These are phyloP conservation scores for Aporophyla lueneburgensis DNA, from an alignment of 2,888 invertebrate species.

Conservation along the genomic window DNA sequence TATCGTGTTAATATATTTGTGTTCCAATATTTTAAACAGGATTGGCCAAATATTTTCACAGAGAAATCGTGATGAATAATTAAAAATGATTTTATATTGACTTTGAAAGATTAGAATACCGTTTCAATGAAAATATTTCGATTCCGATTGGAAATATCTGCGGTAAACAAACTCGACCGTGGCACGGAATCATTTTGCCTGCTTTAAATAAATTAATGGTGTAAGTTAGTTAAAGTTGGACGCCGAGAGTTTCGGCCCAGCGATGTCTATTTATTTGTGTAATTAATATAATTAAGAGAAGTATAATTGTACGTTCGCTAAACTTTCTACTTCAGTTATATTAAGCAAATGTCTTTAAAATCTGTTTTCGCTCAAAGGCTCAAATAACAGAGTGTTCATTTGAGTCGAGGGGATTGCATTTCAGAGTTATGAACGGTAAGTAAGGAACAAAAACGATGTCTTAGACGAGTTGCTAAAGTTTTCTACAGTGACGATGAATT, in stretches of 20 bases:
- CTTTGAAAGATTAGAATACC: conserved; percentile 32
- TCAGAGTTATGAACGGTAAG: conserved; percentile 2
- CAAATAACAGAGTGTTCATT: conserved; percentile 38
- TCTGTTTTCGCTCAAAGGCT: conserved; percentile 47
- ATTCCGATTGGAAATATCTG: conserved; percentile 64
- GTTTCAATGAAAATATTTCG: conserved; percentile 52
- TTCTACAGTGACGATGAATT: neutral
- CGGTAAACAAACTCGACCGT: conserved; percentile 73
- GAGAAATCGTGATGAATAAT: conserved; percentile 40
- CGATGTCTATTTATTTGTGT: conserved; percentile 54
- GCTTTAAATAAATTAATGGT: conserved; percentile 75
- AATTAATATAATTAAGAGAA: conserved; percentile 62
- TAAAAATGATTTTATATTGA: conserved; percentile 33
- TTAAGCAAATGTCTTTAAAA: conserved; percentile 54
- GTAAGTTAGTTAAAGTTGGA: conserved; percentile 72
- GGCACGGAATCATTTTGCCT: conserved; percentile 72
- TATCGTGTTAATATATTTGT: conserved; percentile 26
- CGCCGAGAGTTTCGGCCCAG: conserved; percentile 61
- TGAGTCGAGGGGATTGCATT: conserved; percentile 41
- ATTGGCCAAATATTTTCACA: conserved; percentile 30
- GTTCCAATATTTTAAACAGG: conserved; percentile 29
- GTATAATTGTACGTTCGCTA: conserved; percentile 56
- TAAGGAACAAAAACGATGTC: conserved; percentile 14
- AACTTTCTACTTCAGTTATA: conserved; percentile 57
- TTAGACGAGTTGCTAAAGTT: conserved; percentile 17